Evolutionary conservation across 2,113 vertebrate species (phyloP).

Genomic region (Leucoraja erinaceus): DNA sequence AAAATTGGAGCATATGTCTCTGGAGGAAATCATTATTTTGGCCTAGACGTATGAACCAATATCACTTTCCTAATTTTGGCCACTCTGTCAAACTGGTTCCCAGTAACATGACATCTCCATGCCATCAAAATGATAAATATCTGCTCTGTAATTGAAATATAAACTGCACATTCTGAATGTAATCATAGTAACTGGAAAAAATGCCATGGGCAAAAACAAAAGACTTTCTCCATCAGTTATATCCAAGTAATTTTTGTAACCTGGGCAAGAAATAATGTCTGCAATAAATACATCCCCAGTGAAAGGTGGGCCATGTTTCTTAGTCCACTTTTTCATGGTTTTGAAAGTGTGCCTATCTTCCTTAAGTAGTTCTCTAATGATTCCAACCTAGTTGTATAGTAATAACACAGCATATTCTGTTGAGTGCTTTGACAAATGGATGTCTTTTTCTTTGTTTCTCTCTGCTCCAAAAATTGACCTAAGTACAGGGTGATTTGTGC

Average conservation of each 20-base stretch:
- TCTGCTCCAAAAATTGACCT: not conserved
- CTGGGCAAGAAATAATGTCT: not conserved
- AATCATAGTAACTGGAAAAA: slow-evolving; percentile 29
- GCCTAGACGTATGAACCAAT: not conserved
- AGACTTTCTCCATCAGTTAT: not conserved
- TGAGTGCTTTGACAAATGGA: not conserved
- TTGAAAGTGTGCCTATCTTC: not conserved
- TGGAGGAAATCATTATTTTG: slow-evolving; percentile 5
- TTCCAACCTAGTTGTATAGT: not conserved
- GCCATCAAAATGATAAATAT: slow-evolving; percentile 12
- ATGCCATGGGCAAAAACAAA: not conserved
- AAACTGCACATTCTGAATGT: slow-evolving; percentile 13
- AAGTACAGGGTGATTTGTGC: not conserved
- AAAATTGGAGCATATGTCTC: not conserved
- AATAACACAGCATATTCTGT: not conserved
- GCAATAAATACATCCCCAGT: not conserved
- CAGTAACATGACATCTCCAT: not conserved
- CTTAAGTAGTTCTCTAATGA: not conserved
- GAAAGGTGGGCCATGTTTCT: not conserved
- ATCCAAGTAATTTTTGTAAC: not conserved
- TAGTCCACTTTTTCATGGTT: not conserved
- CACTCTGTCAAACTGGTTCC: not conserved
- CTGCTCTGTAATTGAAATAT: slow-evolving; percentile 23
- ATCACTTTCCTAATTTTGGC: not conserved
- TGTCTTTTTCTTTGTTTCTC: not conserved